Percentiles rank a stretch among this genome's conserved stretches.
These are phyloP conservation scores for Panagrolaimus sp. DNA, from an alignment of 1,140 invertebrate species.

Conservation along the genomic window DNA sequence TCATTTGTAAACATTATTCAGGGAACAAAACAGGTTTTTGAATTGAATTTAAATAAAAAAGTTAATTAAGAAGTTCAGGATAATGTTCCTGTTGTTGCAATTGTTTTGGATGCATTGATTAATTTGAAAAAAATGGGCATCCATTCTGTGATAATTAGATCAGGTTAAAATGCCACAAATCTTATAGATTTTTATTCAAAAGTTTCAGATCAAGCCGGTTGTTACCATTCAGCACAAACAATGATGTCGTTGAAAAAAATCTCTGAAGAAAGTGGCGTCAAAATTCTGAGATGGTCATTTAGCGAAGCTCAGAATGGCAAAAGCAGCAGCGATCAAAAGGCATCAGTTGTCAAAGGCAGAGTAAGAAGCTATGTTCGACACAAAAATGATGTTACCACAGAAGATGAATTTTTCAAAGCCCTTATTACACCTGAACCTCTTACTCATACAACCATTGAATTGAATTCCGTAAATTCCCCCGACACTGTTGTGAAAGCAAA, in stretches of 20 bases:
- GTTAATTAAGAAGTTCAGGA: not conserved
- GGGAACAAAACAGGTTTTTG: not conserved
- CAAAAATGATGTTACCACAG: not conserved
- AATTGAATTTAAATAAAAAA: not conserved
- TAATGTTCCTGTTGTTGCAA: not conserved
- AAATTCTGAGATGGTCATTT: not conserved
- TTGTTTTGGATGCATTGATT: not conserved
- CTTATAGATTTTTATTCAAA: not conserved
- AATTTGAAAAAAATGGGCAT: not conserved
- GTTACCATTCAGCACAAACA: not conserved
- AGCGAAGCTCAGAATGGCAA: not conserved
- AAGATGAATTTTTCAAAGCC: not conserved
- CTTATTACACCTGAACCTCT: not conserved
- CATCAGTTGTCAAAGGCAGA: not conserved
- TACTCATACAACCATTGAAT: not conserved
- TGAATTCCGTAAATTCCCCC: not conserved
- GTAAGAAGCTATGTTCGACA: not conserved
- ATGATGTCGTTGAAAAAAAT: not conserved
- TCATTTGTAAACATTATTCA: slow-evolving; percentile 21
- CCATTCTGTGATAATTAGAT: not conserved
- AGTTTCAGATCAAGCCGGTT: not conserved
- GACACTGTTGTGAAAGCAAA: not conserved
- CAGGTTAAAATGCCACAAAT: not conserved
- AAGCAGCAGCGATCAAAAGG: not conserved
- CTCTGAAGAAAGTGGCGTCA: not conserved